Evolutionary conservation across 2,113 vertebrate genomes (phyloP), one percentile per base, ranked within the genome.

Genomic region (Rallus limicola): DNA sequence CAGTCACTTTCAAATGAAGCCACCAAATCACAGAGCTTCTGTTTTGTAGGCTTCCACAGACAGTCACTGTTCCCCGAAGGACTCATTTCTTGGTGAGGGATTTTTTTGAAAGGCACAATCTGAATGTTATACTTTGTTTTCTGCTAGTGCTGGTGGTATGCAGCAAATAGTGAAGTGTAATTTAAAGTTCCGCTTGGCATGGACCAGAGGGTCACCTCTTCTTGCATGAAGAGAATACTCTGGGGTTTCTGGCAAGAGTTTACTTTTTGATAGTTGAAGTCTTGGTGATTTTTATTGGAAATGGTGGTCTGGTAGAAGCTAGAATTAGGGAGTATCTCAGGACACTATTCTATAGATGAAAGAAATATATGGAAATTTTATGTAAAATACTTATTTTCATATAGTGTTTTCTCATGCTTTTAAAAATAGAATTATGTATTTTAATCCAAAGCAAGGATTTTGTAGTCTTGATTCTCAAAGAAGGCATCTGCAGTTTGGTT

Each of bases 1-100:
- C 95, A 86, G 68, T 74, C 44, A 48, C 86, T 89, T 88, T 91
- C 87, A 91, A 81, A 84, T 58, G 86, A 95, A 83, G 70, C 69
- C 72, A 80, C 77, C 78, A 48, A 91, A 56, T 71, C 50, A 78
- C 23, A 77, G 56, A 48, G 56, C 44, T n/a, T 76, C 55, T 68
- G 63, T 83, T 94, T 92, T 81, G 84, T 89, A 58, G 1, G 62
- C 34, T 92, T 90, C 71, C 50, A 62, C 58, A 76, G 82, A 81
- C 72, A 90, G 52, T 34, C 64, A 63, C 7, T 8, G 25, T 55
- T 44, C 55, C 88, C 76, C 85, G 60, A 34, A 64, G 68, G 86
- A 86, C 81, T 88, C 53, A 71, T 77, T 76, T 86, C 62, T 63
- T 70, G 90, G 62, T 90, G 48, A n/a, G 33, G 15, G 40, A 9